Conservation (phyloP, 1,140 invertebrate genomes). For the Mizuhopecten yessoensis region DNA sequence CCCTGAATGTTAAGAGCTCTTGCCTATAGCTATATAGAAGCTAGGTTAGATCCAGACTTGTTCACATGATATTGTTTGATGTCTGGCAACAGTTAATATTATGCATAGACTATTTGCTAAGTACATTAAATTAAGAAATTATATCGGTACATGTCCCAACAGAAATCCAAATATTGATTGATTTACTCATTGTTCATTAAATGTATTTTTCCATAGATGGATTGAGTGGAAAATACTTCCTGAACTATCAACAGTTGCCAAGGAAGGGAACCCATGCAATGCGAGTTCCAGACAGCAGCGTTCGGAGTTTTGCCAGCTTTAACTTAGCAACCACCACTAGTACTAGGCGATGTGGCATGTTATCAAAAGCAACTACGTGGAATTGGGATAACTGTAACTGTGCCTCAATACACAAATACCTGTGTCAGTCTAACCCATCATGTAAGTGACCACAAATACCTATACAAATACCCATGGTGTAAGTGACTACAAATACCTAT, state of each 20-base stretch:
- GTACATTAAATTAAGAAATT: too few species aligned
- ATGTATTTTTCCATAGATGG: neutral
- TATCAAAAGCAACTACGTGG: neutral
- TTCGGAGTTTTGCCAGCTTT: neutral
- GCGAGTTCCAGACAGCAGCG: neutral
- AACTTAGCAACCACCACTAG: neutral
- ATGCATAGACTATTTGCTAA: too few species aligned
- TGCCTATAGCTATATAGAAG: too few species aligned
- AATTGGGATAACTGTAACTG: neutral
- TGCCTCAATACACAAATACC: neutral
- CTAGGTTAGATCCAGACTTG: too few species aligned
- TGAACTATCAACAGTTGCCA: neutral
- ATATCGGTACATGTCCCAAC: too few species aligned
- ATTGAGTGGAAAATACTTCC: conserved; percentile 7
- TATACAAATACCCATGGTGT: too few species aligned
- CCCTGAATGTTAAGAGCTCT: too few species aligned
- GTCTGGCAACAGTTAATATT: too few species aligned
- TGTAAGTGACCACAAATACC: neutral
- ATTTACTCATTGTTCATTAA: too few species aligned
- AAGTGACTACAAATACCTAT: too few species aligned
- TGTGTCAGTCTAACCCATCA: neutral
- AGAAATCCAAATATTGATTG: too few species aligned
- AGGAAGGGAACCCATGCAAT: neutral
- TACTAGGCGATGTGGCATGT: neutral
- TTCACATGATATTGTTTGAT: too few species aligned